Conservation (phyloP, 2,113 vertebrate genomes). For the Kobus ellipsiprymnus region DNA sequence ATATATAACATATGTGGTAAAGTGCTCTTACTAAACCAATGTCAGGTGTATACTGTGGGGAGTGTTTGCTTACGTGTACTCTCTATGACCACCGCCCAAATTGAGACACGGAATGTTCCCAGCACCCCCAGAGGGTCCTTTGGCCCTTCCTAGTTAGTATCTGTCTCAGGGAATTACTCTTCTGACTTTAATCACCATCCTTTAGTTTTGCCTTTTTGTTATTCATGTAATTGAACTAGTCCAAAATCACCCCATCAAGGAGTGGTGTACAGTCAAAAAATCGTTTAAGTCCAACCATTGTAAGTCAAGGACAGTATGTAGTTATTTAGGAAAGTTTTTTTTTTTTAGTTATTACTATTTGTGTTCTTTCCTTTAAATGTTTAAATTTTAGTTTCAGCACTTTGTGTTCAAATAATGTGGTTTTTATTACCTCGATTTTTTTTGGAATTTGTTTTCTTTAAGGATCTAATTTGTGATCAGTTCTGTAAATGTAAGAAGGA, state of each 20-base stretch:
- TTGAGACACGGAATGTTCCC: neutral
- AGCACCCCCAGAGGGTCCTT: neutral
- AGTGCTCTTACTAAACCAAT: neutral
- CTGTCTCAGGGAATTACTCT: neutral
- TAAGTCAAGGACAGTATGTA: neutral
- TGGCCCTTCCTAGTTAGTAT: neutral
- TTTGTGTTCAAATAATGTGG: neutral
- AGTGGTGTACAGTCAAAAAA: neutral
- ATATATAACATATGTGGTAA: neutral
- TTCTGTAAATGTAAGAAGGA: neutral
- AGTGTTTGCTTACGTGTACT: neutral
- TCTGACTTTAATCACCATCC: neutral
- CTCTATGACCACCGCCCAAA: neutral
- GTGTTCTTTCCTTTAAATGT: neutral
- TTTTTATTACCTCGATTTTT: neutral
- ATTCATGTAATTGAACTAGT: neutral
- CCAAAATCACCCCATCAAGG: neutral
- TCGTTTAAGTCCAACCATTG: neutral
- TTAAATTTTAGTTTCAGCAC: neutral
- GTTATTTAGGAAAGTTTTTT: neutral
- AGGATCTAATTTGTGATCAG: neutral
- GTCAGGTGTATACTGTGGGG: neutral
- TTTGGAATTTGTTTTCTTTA: conserved; percentile 9
- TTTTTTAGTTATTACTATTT: neutral
- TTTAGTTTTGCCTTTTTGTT: neutral